Evolutionary conservation across 2,113 vertebrate genomes (phyloP).

Genomic region (Australoheros scitulus): DNA sequence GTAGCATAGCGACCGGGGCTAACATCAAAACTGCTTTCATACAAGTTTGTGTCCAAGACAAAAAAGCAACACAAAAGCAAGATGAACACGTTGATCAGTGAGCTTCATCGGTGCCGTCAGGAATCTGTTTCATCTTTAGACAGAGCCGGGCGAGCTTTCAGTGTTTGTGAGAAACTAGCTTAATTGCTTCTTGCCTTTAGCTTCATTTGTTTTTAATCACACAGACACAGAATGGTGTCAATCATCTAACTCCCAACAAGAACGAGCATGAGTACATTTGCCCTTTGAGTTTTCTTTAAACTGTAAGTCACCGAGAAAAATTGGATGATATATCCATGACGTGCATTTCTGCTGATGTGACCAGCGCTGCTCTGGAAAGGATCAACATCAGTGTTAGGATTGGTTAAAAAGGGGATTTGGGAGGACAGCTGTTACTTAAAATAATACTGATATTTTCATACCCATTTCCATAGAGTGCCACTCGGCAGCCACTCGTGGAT

Average conservation of each 20-base stretch:
- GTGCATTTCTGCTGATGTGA: background rate
- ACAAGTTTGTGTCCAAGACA: background rate
- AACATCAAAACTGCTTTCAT: background rate
- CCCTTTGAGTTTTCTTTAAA: background rate
- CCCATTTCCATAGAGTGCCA: constrained; percentile 74
- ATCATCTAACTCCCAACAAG: background rate
- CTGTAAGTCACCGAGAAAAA: background rate
- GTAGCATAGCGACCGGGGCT: too few species aligned
- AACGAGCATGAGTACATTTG: background rate
- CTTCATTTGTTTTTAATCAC: background rate
- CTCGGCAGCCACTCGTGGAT: constrained; percentile 57
- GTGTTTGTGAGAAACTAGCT: background rate
- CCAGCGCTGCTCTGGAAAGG: background rate
- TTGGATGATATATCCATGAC: background rate
- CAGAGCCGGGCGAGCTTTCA: background rate
- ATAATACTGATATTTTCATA: constrained; percentile 82
- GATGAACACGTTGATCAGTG: accelerated
- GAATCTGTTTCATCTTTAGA: accelerated
- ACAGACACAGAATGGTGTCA: background rate
- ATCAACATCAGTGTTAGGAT: background rate
- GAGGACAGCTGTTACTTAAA: constrained; percentile 71
- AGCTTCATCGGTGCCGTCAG: background rate
- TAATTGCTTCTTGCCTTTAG: background rate
- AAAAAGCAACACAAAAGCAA: background rate
- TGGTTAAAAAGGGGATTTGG: constrained; percentile 1